phyloP scores from a whole-genome alignment of 1,140 invertebrate species.

The Drosophila nigromelanica region DNA sequence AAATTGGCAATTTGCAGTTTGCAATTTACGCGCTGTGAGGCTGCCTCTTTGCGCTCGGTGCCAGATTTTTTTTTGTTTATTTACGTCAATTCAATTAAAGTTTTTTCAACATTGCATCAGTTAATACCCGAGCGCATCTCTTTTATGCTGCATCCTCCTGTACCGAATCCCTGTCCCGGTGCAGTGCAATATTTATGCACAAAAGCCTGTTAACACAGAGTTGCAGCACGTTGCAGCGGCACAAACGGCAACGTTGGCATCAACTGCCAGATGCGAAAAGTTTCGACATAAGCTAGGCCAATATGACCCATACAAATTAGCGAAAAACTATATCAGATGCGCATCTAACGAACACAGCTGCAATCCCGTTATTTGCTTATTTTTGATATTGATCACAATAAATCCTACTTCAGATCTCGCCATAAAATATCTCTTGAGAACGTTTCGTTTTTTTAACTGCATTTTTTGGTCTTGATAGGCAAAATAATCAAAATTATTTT shows the following conservation, averaged over 20 bases:
- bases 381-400: no score
- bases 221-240: conserved; percentile 17
- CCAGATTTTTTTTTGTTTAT: conserved; percentile 45
- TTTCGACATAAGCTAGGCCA: conserved; percentile 24
- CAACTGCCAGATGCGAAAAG: conserved; percentile 34
- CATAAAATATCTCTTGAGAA: no score
- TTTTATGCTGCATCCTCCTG: conserved; percentile 3
- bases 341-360: neutral
- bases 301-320: neutral
- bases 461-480: no score
- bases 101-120: conserved; percentile 65
- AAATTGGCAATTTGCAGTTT: conserved; percentile 73
- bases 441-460: no score
- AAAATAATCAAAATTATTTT: neutral
- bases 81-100: conserved; percentile 76
- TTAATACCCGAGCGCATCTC: conserved; percentile 38
- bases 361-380: no score
- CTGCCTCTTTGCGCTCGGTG: conserved; percentile 3
- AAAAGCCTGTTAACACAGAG: conserved; percentile 28
- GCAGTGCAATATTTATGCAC: conserved; percentile 28
- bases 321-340: neutral
- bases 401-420: no score
- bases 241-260: conserved; percentile 27
- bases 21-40: conserved; percentile 7
- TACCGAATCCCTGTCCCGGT: neutral